phyloP scores from a whole-genome alignment of 2,888 invertebrate genomes.

The Trissonchulus sp. region DNA sequence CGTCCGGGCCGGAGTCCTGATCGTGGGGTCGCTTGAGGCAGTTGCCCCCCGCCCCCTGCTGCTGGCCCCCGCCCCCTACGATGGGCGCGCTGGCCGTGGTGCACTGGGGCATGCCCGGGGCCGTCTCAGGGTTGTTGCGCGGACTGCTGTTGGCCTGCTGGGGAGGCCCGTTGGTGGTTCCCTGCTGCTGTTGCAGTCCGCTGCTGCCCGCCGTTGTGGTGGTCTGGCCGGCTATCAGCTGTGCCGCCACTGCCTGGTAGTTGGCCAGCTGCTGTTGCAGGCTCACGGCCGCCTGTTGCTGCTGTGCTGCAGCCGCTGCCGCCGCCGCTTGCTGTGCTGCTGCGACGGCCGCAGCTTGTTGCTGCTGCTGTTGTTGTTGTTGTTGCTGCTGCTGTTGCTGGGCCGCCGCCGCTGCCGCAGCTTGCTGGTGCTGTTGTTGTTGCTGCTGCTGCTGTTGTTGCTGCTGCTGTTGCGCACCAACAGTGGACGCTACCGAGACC shows the following conservation, averaged over 20 bases:
- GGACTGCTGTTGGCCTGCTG: not conserved
- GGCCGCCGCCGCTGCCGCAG: not conserved
- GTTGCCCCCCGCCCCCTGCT: not conserved
- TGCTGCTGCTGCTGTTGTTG: no score
- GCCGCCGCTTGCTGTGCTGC: not conserved
- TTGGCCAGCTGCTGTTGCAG: not conserved
- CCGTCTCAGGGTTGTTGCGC: not conserved
- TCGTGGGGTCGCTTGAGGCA: not conserved
- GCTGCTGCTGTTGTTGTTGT: conserved; percentile 1
- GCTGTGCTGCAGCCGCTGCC: not conserved
- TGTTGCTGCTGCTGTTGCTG: not conserved
- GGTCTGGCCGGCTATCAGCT: not conserved
- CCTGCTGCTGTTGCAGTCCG: no score
- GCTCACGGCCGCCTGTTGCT: not conserved
- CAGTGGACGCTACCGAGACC: no score
- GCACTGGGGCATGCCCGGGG: not conserved
- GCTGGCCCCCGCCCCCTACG: not conserved
- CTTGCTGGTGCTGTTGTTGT: not conserved
- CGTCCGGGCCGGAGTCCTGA: not conserved
- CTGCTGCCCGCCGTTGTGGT: not conserved
- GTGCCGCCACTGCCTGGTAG: not conserved
- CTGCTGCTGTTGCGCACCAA: no score
- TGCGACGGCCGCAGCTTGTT: not conserved
- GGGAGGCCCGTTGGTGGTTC: not conserved
- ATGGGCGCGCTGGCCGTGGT: not conserved